phyloP scores from a whole-genome alignment of 2,797 vertebrate species.

The Danio tinwini region DNA sequence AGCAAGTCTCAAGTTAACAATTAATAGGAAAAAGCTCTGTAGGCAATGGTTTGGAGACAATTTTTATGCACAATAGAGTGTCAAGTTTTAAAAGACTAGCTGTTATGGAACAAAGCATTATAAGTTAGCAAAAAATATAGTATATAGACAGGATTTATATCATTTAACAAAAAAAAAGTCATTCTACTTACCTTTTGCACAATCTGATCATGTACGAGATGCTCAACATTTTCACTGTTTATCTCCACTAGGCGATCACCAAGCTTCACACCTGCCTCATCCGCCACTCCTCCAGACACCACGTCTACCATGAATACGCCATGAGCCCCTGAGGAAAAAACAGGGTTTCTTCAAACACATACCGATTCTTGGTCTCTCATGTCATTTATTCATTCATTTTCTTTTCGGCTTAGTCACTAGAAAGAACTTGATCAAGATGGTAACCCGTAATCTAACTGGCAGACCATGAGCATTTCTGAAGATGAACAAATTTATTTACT shows the following conservation, averaged over 20 bases:
- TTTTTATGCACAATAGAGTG: too few species aligned
- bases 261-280: slow-evolving; percentile 82
- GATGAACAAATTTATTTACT: not conserved
- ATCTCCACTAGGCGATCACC: slow-evolving; percentile 88
- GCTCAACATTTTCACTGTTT: slow-evolving; percentile 87
- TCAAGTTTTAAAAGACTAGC: too few species aligned
- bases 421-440: not conserved
- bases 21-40: too few species aligned
- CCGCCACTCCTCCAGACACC: slow-evolving; percentile 76
- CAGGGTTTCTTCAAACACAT: not conserved
- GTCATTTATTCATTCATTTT: too few species aligned
- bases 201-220: slow-evolving; percentile 79
- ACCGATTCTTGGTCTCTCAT: not conserved
- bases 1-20: too few species aligned
- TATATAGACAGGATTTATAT: too few species aligned
- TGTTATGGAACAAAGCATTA: too few species aligned
- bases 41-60: too few species aligned
- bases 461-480: not conserved
- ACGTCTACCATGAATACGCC: slow-evolving; percentile 85
- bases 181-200: slow-evolving; percentile 79
- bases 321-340: slow-evolving; percentile 71
- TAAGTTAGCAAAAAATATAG: too few species aligned
- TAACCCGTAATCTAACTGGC: not conserved
- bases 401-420: too few species aligned
- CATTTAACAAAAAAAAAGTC: not conserved